Evolutionary conservation across 2,888 invertebrate genomes (phyloP).

Genomic region (Macrophya alboannulata): DNA sequence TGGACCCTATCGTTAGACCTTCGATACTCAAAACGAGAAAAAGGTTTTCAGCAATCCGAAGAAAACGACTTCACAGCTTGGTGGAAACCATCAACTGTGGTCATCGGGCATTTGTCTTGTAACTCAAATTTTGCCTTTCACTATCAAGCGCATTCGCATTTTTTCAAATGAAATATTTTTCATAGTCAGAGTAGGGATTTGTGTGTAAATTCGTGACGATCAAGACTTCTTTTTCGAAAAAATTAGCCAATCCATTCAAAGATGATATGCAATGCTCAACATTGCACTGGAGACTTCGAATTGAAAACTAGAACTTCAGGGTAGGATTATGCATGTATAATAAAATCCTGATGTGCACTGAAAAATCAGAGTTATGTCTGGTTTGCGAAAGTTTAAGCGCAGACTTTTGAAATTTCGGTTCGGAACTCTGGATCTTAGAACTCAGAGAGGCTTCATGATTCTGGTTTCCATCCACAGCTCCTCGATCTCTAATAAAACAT

Average conservation of each 20-base stretch:
- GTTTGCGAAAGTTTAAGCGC: too few species aligned
- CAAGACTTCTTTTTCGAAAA: background rate
- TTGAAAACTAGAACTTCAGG: too few species aligned
- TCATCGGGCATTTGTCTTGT: background rate
- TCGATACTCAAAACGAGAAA: background rate
- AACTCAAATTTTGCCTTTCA: background rate
- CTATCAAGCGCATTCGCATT: background rate
- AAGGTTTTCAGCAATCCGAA: background rate
- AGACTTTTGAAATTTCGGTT: too few species aligned
- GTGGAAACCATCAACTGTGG: background rate
- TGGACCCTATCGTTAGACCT: constrained; percentile 15
- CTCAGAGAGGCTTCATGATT: too few species aligned
- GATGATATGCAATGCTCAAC: background rate
- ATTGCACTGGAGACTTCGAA: background rate
- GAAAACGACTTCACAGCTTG: background rate
- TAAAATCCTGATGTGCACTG: too few species aligned
- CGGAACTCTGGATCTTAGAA: too few species aligned
- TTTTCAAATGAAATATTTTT: background rate
- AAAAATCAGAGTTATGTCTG: too few species aligned
- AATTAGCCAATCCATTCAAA: background rate
- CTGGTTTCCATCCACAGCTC: too few species aligned
- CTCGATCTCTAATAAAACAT: too few species aligned
- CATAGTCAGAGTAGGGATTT: background rate
- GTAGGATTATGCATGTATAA: too few species aligned
- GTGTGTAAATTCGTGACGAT: background rate